Conservation (phyloP, 2,888 invertebrate genomes). For the Hemaris fuciformis region DNA sequence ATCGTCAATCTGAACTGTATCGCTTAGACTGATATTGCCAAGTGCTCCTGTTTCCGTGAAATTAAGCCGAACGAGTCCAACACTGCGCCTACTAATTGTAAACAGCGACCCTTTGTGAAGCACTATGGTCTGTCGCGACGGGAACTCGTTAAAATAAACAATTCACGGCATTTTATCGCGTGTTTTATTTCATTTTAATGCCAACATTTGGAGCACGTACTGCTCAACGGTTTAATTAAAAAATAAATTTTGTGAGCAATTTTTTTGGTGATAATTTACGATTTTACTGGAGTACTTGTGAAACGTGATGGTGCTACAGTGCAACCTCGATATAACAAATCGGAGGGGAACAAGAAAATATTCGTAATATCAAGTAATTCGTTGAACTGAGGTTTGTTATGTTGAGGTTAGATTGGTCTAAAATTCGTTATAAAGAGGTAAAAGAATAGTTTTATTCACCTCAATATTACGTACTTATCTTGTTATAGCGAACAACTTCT, state of each 20-base stretch:
- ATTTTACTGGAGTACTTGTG: conserved; percentile 23
- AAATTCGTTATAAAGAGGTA: no score
- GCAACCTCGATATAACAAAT: no score
- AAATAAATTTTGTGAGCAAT: neutral
- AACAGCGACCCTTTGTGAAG: neutral
- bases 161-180: conserved; percentile 6
- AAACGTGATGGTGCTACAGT: neutral
- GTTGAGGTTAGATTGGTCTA: no score
- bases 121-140: neutral
- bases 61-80: conserved; percentile 3
- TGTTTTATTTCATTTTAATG: conserved; percentile 7
- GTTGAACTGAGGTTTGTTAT: no score
- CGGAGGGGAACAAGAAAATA: no score
- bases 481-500: no score
- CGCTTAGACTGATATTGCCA: conserved; percentile 31
- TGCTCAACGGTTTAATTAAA: conserved; percentile 1
- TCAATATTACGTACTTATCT: no score
- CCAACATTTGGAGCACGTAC: neutral
- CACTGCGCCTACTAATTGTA: neutral
- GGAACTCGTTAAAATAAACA: neutral
- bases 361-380: no score
- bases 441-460: no score
- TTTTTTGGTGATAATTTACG: neutral
- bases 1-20: conserved; percentile 45
- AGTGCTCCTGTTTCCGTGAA: conserved; percentile 17